Percentiles rank a stretch among this genome's conserved stretches.
phyloP scores from a whole-genome alignment of 2,113 vertebrate species.

The Copsychus sechellarum region DNA sequence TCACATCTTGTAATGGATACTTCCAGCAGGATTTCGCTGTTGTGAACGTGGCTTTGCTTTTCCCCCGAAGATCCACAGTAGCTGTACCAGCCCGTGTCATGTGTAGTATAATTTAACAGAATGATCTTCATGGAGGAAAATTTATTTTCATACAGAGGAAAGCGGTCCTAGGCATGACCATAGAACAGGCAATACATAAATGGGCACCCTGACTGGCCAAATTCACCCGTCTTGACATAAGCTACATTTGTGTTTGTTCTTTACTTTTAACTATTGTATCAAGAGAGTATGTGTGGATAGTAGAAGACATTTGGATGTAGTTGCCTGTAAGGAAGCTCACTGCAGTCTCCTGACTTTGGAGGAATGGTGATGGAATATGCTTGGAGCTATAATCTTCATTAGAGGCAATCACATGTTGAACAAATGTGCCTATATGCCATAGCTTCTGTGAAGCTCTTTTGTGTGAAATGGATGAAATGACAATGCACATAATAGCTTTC shows the following conservation, averaged over 20 bases:
- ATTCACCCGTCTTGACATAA: background rate
- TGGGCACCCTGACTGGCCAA: background rate
- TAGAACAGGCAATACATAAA: fast-evolving
- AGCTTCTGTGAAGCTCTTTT: background rate
- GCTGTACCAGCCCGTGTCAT: background rate
- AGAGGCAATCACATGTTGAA: background rate
- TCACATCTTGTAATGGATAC: background rate
- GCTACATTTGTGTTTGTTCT: background rate
- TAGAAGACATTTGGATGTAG: background rate
- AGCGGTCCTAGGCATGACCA: background rate
- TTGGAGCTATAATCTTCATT: background rate
- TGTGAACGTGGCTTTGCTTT: background rate
- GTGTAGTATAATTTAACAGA: background rate
- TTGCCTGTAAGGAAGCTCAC: background rate
- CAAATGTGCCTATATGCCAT: background rate
- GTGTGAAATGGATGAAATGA: background rate
- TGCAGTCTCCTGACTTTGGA: background rate
- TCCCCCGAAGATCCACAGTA: background rate
- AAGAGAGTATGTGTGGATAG: background rate
- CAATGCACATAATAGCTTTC: background rate
- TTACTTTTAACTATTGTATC: background rate
- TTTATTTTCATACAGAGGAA: background rate
- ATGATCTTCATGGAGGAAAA: background rate
- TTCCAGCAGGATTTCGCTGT: background rate
- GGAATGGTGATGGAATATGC: background rate